Evolutionary conservation across 2,888 invertebrate species (phyloP), one percentile per base, ranked within the genome.

Genomic region (Maniola hyperantus): DNA sequence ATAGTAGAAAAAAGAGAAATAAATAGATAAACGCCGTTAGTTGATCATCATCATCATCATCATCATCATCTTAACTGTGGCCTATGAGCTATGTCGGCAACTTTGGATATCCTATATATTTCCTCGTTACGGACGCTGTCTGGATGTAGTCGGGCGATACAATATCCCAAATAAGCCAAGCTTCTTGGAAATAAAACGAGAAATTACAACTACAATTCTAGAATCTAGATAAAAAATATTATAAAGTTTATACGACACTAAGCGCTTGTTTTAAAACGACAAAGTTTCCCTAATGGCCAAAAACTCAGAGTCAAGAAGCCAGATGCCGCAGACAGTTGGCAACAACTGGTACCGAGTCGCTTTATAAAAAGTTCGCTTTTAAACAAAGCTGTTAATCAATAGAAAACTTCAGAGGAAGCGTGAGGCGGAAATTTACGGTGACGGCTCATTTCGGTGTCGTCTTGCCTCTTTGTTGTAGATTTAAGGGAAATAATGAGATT

Each of bases 311-410:
- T 80, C 81, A 86, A 87, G 88, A 83, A 84, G 79, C 88, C 91
- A 91, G 90, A 91, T 91, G 91, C 83, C 85, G 82, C 85, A 83
- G 87, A 88, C 91, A 90, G 89, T 91, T 90, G 84, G 84, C 80
- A 91, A 91, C 91, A 91, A 91, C 87, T 87, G 88, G 86, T 78
- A 69, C 78, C 76, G 79, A 82, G 84, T 85, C 83, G 85, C 83
- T 88, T 83, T 86, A 85, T 86, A 90, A 91, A 91, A 91, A 90
- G 87, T 88, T 87, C 81, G 85, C 88, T 88, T 89, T 89, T 89
- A 89, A 90, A 85, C 85, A 79, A 77, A 73, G 84, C 83, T 81
- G 86, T 91, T 90, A 91, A 91, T 91, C 91, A 91, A 91, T 90
- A 87, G 86, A 80, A 79, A 79, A 87, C 84, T 85, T 83, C 82